Evolutionary conservation across 1,140 invertebrate species (phyloP), one percentile per base, ranked within the genome.

Genomic region (Calycopis cecrops): DNA sequence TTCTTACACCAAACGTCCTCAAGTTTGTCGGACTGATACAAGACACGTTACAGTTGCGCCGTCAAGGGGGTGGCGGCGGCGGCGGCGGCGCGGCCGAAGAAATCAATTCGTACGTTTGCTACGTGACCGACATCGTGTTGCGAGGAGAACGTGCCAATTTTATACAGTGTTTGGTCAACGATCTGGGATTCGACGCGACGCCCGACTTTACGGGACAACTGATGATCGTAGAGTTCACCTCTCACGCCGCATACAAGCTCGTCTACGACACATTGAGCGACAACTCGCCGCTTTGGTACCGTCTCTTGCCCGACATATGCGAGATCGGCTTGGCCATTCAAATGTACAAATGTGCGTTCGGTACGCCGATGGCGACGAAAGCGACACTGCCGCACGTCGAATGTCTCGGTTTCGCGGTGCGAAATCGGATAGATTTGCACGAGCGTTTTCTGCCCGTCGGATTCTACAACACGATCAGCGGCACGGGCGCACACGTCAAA

Each of bases 261-360:
- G 47, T 48, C 47, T 48, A 48, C 47, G 18, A 48, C 10, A 7
- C 47, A 10, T 17, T 21, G 47, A 48, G 47, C 9, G 28, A 48
- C 18, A 48, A 21, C 47, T 48, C 47, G 18, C 18, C 18, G 47
- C 47, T 21, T n/a, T 48, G 47, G 47, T 48, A 48, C 47, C 47
- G 16, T n/a, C 10, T 48, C 4, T 21, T 48, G 47, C 47, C 47
- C 47, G 28, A 48, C 18, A 48, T 48, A 21, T 48, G 47, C 11
- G 47, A 48, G 47, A 48, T 48, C 47, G 47, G 47, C 17, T 21
- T 48, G 47, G 47, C 47, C 11, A 48, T 48, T 6, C 17, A 48
- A 48, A 48, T 48, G 10, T 48, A 48, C 47, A 48, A 48, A 17
- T 48, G 17, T 18, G 47, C 47, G 18, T 48, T 48, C 47, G 47